A percentile compares a stretch with the other conserved stretches of the same genome.
Conservation (phyloP, 2,888 invertebrate genomes). For the Hartigia nigra region DNA sequence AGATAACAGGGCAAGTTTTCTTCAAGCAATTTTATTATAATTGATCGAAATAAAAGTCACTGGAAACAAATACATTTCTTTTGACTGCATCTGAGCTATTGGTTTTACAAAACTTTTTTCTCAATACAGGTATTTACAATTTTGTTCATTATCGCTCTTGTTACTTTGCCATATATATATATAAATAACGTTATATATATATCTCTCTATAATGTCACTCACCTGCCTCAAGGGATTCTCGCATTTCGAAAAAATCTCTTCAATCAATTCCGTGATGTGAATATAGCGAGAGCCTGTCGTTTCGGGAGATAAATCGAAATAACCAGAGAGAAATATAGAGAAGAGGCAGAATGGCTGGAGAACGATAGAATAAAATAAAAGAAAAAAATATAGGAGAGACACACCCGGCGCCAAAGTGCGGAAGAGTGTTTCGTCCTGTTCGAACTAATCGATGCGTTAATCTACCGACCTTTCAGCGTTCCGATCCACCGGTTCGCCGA, state of each 20-base stretch:
- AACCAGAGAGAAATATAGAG: slow-evolving; percentile 3
- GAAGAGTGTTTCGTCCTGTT: slow-evolving; percentile 58
- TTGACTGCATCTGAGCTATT: too few relatives aligned
- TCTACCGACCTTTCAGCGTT: slow-evolving; percentile 35
- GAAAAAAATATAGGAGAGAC: background rate
- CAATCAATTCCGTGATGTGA: background rate
- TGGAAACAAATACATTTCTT: too few relatives aligned
- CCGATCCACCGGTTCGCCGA: slow-evolving; percentile 5
- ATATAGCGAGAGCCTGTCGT: background rate
- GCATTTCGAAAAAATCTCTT: background rate
- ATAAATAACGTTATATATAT: background rate
- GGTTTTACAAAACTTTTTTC: too few relatives aligned
- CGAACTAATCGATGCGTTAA: slow-evolving; percentile 57
- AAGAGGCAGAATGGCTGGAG: background rate
- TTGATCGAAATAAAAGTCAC: too few relatives aligned
- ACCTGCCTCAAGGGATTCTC: background rate
- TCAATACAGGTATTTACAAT: too few relatives aligned
- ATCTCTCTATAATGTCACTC: background rate
- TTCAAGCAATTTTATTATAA: too few relatives aligned
- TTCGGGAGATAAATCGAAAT: background rate
- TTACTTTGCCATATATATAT: too few relatives aligned
- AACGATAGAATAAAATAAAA: background rate
- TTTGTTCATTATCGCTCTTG: too few relatives aligned
- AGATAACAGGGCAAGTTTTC: too few relatives aligned
- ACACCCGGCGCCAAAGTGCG: slow-evolving; percentile 45